phyloP scores from a whole-genome alignment of 1,140 invertebrate species.

The Drosophila lacteicornis region DNA sequence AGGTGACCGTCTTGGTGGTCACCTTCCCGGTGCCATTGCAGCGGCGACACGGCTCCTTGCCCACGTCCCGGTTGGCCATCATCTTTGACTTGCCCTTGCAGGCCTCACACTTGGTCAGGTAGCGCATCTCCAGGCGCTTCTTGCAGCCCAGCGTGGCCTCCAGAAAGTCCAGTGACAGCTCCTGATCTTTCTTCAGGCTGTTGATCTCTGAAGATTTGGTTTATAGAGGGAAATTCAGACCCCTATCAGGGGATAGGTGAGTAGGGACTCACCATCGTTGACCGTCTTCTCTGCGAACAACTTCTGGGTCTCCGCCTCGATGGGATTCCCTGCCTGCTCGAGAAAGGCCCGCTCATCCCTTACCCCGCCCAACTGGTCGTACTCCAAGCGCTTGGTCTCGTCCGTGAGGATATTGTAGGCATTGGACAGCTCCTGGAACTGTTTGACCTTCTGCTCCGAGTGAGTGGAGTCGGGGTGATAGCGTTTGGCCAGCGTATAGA shows the following conservation, averaged over 20 bases:
- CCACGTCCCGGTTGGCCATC: conserved; percentile 56
- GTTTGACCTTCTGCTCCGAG: conserved; percentile 89
- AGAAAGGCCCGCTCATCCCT: conserved; percentile 70
- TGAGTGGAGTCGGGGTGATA: conserved; percentile 90
- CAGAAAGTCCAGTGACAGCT: conserved; percentile 59
- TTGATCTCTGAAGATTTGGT: conserved; percentile 43
- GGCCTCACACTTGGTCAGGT: conserved; percentile 66
- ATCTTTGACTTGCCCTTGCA: conserved; percentile 78
- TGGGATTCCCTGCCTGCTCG: conserved; percentile 65
- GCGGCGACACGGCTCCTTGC: conserved; percentile 72
- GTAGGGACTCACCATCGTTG: conserved; percentile 58
- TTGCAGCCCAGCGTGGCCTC: conserved; percentile 75
- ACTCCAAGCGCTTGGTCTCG: conserved; percentile 90
- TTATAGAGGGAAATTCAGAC: not conserved
- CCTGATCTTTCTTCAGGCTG: conserved; percentile 50
- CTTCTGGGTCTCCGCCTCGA: conserved; percentile 29
- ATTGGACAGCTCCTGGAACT: conserved; percentile 95
- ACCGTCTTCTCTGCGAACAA: not conserved
- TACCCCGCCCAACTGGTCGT: conserved; percentile 86
- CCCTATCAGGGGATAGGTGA: no score
- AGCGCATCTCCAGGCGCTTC: conserved; percentile 64
- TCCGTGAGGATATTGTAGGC: conserved; percentile 94
- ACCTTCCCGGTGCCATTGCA: conserved; percentile 74
- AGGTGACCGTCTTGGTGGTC: conserved; percentile 63
- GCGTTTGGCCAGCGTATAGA: conserved; percentile 90